phyloP scores from a whole-genome alignment of 2,888 invertebrate species.

The Lasioglossum leucozonium region DNA sequence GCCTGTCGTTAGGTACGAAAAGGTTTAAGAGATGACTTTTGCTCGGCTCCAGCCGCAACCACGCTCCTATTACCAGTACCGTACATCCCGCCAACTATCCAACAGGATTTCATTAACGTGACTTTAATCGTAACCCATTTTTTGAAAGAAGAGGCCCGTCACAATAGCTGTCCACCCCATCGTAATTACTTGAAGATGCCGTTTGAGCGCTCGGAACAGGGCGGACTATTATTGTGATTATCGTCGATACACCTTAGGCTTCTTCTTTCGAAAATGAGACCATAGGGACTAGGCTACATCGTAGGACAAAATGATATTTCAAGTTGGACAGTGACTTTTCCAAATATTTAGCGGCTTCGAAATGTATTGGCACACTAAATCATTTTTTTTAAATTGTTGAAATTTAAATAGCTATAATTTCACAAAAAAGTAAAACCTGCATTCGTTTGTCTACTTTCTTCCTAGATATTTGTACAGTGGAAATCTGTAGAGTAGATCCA shows the following conservation, averaged over 20 bases:
- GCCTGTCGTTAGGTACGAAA: conserved; percentile 83
- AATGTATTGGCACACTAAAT: not conserved
- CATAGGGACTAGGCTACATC: not conserved
- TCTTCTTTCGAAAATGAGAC: not conserved
- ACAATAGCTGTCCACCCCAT: not conserved
- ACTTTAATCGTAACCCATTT: not conserved
- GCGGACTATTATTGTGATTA: not conserved
- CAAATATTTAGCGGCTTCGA: not conserved
- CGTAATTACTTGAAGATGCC: not conserved
- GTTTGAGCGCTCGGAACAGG: not conserved
- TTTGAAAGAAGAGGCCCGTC: not conserved
- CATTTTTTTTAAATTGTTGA: too few species aligned
- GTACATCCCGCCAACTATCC: conserved; percentile 86
- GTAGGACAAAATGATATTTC: not conserved
- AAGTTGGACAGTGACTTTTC: not conserved
- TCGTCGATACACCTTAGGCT: not conserved
- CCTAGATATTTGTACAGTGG: too few species aligned
- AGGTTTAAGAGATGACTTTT: conserved; percentile 85
- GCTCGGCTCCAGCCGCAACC: conserved; percentile 86
- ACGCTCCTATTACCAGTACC: conserved; percentile 86
- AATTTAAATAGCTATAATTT: too few species aligned
- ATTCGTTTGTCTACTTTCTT: too few species aligned
- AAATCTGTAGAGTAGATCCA: too few species aligned
- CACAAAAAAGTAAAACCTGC: too few species aligned
- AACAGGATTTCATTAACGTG: conserved; percentile 33